phyloP scores from a whole-genome alignment of 2,888 invertebrate genomes.

The Drosophila mercatorum region DNA sequence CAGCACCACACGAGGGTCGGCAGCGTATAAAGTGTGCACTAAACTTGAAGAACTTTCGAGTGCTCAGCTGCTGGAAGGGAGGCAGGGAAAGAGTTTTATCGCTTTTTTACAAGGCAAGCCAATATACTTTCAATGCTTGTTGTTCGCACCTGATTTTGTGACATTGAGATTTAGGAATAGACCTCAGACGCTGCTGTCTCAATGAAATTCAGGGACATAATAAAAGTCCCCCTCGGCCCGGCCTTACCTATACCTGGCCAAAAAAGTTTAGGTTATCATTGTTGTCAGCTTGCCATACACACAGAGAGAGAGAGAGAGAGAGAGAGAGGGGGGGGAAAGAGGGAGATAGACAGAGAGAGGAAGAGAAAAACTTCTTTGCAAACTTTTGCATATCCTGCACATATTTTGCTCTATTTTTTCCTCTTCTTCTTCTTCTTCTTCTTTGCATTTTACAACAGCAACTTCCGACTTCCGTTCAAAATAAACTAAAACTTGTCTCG shows the following conservation, averaged over 20 bases:
- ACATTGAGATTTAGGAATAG: conserved; percentile 66
- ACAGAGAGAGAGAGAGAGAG: conserved; percentile 24
- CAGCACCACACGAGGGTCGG: conserved; percentile 5
- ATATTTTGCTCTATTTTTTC: conserved; percentile 43
- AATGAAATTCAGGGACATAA: conserved; percentile 37
- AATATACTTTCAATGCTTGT: conserved; percentile 8
- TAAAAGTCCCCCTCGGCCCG: conserved; percentile 7
- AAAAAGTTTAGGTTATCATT: conserved; percentile 29
- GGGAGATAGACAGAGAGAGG: background rate
- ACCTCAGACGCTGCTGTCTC: conserved; percentile 41
- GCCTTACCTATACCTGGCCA: background rate
- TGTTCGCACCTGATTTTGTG: conserved; percentile 42
- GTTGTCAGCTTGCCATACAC: conserved; percentile 42
- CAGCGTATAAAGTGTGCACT: conserved; percentile 13
- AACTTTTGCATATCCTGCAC: conserved; percentile 78
- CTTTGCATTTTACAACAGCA: conserved; percentile 72
- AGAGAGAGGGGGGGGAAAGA: conserved; percentile 1
- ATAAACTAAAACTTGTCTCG: conserved; percentile 56
- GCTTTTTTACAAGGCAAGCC: background rate
- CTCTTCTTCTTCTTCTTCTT: background rate
- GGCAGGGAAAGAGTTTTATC: conserved; percentile 30
- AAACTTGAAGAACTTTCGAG: conserved; percentile 53
- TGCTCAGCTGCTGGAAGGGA: conserved; percentile 51
- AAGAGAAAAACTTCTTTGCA: conserved; percentile 43
- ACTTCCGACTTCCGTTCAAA: conserved; percentile 76